Base-by-base conservation (phyloP, 2,797 vertebrate species). In the Borostomias antarcticus region DNA sequence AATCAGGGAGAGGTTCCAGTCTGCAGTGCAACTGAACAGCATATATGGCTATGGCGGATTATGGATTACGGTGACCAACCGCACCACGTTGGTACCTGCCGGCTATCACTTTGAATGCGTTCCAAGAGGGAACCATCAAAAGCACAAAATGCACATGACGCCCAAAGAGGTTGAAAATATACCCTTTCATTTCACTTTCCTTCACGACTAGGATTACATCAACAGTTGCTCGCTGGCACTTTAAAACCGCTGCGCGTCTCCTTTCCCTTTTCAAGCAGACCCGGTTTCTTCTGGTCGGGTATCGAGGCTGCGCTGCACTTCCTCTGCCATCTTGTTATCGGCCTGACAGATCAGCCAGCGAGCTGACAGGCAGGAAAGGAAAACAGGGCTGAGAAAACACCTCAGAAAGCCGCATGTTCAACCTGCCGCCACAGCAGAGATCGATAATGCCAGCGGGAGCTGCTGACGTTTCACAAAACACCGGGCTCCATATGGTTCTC, bases 1-100 rank as follows among this genome's bases (percentile, higher is more conserved):
- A 88, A 86, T 87, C 82, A 83, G 85, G 89, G 87, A 87, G 87
- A 81, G 81, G 85, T 45, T n/a, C 40, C n/a, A n/a, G 86, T 87
- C 79, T 70, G 72, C 17, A 86, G 69, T 71, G 80, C 73, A 86
- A 76, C 81, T 75, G 21, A 15, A 62, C 76, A 76, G 70, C 19
- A 6, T 78, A 70, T 64, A 53, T n/a, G 53, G 58, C 64, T 70
- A 69, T 15, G 64, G 66, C 79, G 48, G 21, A 35, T 75, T 48
- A 28, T 13, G 5, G 35, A 50, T 23, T 59, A 57, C 32, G 57
- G 79, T 52, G 67, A 82, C 79, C 79, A 68, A 73, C 53, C 30
- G 61, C 72, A 69, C 64, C 75, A 64, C 25, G 73, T 62, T 33
- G 60, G 74, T 70, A 62, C 64, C 32, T 32, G 50, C 19, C 21